Base-by-base conservation (phyloP, 2,888 invertebrate species). In the Theodoxus fluviatilis region DNA sequence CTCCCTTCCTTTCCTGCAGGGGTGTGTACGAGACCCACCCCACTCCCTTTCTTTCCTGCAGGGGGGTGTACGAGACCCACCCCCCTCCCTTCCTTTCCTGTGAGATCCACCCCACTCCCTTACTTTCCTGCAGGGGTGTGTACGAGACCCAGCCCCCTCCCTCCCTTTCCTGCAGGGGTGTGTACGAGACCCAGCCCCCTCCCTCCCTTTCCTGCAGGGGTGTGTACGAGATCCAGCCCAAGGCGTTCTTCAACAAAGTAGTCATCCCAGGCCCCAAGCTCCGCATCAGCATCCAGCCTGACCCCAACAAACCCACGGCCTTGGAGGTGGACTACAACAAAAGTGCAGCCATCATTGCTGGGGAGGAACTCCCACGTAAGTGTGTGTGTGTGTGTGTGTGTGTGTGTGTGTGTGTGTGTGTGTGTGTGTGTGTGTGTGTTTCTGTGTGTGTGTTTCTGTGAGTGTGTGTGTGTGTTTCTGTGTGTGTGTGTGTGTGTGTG, bases 171-270 rank as follows among this genome's bases (percentile, higher is more conserved):
- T n/a, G n/a, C n/a, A n/a, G n/a, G n/a, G n/a, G n/a, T n/a, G n/a
- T n/a, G n/a, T n/a, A n/a, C n/a, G n/a, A n/a, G n/a, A n/a, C n/a
- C n/a, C n/a, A n/a, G n/a, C n/a, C n/a, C n/a, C 1, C 28, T 1
- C n/a, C 40, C 69, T 63, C 64, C 22, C 70, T 67, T 35, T 47
- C 12, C 77, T 81, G 7, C 74, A 85, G 86, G 25, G 87, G 87
- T 1, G 74, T 78, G 1, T 85, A 82, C 77, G 84, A 84, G 57
- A 76, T 87, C n/a, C 83, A 83, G 68, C 81, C 85, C 3, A 86
- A 85, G 74, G 85, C 84, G 0, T 81, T 83, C 25, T 68, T 78
- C 64, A 70, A 63, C 49, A 75, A 78, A 55, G 73, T 70, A 31
- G 73, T 77, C 6, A 74, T 83, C 52, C 76, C 75, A 0, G 84